Evolutionary conservation across 2,888 invertebrate genomes (phyloP).

Genomic region (Pimpla rufipes): DNA sequence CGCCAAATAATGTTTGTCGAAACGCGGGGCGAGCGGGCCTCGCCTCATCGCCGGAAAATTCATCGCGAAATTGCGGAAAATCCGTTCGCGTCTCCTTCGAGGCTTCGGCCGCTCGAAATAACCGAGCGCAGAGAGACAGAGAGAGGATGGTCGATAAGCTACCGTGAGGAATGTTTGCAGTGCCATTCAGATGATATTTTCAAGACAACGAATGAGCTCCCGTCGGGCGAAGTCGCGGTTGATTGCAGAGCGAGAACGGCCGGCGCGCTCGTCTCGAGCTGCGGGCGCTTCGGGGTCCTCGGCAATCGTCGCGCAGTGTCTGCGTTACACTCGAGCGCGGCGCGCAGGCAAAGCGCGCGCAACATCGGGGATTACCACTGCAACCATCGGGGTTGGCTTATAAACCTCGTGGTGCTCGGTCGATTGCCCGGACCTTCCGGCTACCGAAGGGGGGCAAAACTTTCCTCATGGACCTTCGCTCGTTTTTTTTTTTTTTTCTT

Average conservation of each 20-base stretch:
- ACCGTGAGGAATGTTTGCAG: conserved; percentile 75
- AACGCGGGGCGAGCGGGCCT: background rate
- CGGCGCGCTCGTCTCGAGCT: conserved; percentile 12
- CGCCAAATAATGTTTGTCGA: conserved; percentile 53
- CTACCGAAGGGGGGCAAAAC: conserved; percentile 36
- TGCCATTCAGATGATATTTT: conserved; percentile 78
- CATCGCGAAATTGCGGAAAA: conserved; percentile 2
- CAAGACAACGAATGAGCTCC: conserved; percentile 76
- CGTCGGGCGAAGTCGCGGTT: conserved; percentile 60
- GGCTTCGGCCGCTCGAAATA: conserved; percentile 71
- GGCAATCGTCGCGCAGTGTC: conserved; percentile 51
- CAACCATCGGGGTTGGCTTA: conserved; percentile 20
- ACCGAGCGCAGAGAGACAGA: conserved; percentile 59
- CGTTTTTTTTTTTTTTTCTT: conserved; percentile 24
- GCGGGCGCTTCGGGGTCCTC: conserved; percentile 28
- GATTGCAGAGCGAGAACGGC: conserved; percentile 51
- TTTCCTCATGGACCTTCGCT: conserved; percentile 23
- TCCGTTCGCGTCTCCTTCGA: conserved; percentile 42
- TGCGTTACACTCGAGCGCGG: conserved; percentile 13
- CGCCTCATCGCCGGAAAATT: background rate
- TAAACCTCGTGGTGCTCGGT: conserved; percentile 24
- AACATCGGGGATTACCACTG: conserved; percentile 12
- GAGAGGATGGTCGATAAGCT: conserved; percentile 71
- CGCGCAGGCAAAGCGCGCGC: background rate
- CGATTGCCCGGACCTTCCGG: conserved; percentile 33